Evolutionary conservation across 2,888 invertebrate species (phyloP).

Genomic region (Platycnemis pennipes): DNA sequence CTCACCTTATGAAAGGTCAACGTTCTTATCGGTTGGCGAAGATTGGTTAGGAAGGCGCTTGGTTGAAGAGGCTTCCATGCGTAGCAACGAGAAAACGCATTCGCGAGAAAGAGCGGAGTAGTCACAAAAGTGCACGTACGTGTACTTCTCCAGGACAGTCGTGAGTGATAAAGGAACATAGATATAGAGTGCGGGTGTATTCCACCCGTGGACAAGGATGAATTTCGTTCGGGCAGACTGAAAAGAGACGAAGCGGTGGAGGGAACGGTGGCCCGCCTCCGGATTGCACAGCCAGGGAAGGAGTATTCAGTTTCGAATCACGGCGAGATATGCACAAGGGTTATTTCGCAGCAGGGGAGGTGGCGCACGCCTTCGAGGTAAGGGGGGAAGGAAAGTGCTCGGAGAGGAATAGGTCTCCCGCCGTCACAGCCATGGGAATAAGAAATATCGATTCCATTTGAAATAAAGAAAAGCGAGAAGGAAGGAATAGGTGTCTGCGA

Average conservation of each 20-base stretch:
- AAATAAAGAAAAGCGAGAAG: conserved; percentile 25
- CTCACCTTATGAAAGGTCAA: too few relatives aligned
- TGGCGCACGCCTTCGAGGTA: neutral
- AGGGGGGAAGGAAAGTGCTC: neutral
- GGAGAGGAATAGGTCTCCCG: neutral
- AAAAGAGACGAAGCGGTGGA: neutral
- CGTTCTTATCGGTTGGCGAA: too few relatives aligned
- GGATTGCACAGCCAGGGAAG: conserved; percentile 28
- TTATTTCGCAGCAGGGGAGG: neutral
- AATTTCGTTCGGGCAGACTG: too few relatives aligned
- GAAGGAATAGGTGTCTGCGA: neutral
- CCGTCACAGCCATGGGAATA: conserved; percentile 6
- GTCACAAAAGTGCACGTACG: too few relatives aligned
- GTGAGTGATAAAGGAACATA: too few relatives aligned
- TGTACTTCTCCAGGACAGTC: too few relatives aligned
- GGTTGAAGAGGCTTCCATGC: too few relatives aligned
- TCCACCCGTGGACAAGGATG: too few relatives aligned
- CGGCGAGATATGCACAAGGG: neutral
- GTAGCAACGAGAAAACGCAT: too few relatives aligned
- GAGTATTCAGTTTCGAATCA: conserved; percentile 47
- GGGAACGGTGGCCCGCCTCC: neutral
- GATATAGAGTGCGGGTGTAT: too few relatives aligned
- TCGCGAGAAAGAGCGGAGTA: too few relatives aligned
- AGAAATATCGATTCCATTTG: conserved; percentile 57
- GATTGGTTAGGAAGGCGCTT: too few relatives aligned